A percentile compares a stretch with the other conserved stretches of the same genome.
Evolutionary conservation across 23 tunicate species (phyloP).

Genomic region (Botrylloides violaceus): DNA sequence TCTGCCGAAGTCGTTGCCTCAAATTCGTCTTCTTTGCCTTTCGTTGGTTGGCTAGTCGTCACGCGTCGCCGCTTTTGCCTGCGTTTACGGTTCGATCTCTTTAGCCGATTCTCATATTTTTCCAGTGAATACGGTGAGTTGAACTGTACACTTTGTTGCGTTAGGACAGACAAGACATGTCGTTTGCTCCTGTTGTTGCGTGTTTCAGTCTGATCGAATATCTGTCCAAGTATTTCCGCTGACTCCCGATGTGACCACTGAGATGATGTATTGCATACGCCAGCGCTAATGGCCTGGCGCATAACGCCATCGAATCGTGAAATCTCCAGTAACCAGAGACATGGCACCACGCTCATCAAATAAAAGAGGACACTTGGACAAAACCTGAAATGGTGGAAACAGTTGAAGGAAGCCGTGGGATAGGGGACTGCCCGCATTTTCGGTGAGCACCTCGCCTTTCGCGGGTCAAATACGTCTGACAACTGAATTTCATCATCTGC

Average conservation of each 20-base stretch:
- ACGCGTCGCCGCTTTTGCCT: no score
- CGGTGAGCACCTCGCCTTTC: no score
- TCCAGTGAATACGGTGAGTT: background rate
- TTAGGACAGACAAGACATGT: background rate
- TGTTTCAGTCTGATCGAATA: no score
- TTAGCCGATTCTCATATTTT: background rate
- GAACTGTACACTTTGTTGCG: background rate
- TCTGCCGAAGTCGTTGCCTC: no score
- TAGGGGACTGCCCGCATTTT: no score
- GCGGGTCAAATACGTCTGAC: no score
- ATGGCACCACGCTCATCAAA: conserved; percentile 77
- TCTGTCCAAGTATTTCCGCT: background rate
- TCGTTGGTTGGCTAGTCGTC: no score
- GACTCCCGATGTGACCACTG: background rate
- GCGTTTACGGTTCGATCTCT: background rate
- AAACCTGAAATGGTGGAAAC: conserved; percentile 71
- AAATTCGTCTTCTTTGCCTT: no score
- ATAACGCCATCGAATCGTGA: conserved; percentile 27
- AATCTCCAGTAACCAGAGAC: conserved; percentile 73
- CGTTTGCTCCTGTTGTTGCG: background rate
- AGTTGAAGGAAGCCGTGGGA: no score
- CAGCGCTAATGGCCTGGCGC: conserved; percentile 4
- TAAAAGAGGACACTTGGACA: conserved; percentile 93
- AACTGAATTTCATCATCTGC: no score
- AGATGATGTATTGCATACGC: conserved; percentile 6